A percentile compares a stretch with the other conserved stretches of the same genome.
phyloP scores from a whole-genome alignment of 2,113 vertebrate genomes.

The human (Homo sapiens) region GRCh38 chr5:123703501-123704000 shows the following conservation, averaged over 20 bases:
- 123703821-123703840: background rate
- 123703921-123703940: background rate
- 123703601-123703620: background rate
- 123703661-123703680: background rate
- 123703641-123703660: background rate
- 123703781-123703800: background rate
- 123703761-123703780: background rate
- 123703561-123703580: background rate
- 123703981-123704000: no score
- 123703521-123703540: constrained; percentile 3
- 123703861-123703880: background rate
- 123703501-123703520: background rate
- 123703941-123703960: background rate
- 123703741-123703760: background rate
- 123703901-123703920: background rate
- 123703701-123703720: background rate
- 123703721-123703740: background rate
- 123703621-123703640: background rate
- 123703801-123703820: background rate
- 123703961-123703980: no score
- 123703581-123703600: background rate
- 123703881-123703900: background rate
- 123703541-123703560: background rate
- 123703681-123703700: background rate
- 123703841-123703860: background rate